Base-by-base conservation (phyloP, 2,888 invertebrate genomes). In the Ormyrus pomaceus region DNA sequence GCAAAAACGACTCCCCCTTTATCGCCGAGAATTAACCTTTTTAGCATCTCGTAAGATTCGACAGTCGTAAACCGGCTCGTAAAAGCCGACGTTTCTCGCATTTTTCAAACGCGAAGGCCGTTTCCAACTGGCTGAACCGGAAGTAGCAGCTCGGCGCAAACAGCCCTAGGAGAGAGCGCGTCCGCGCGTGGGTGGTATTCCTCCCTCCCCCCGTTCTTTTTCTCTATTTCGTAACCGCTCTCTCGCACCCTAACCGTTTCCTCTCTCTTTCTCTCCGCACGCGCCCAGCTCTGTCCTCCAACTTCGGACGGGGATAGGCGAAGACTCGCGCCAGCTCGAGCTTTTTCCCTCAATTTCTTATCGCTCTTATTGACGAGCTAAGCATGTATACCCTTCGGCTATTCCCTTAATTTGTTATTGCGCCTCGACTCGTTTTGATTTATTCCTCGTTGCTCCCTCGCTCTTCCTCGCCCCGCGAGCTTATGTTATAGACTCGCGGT, bases 101-200 rank as follows among this genome's bases (percentile, higher is more conserved):
- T 80, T 80, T 80, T 74, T 77, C 64, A 77, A 80, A 77, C 46
- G 64, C 6, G 64, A 11, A 11, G 46, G 53, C 51, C 58, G 51
- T 69, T 77, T 80, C 80, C 77, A 68, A 80, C 72, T 72, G 77
- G 72, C 68, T 80, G 80, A 80, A 68, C 80, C 80, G 72, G 80
- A 80, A 80, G 72, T 73, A 77, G 80, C 72, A 77, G 77, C 73
- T 80, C 80, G 69, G 77, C 80, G 68, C 80, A 77, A 80, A 73
- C 77, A 80, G 73, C 62, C 59, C 61, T 4, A 56, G 46, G 45
- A 53, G 11, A 34, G 51, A 34, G 34, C 34, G 34, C 34, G 34
- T 34, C 34, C 34, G 34, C 34, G 34, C 4, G 34, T 34, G 34
- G 34, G 34, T 34, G 34, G 4, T 34, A 34, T 34, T 34, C 34